Percentiles rank a stretch among this genome's conserved stretches.
Conservation (phyloP, 2,888 invertebrate genomes). For the Clitarchus hookeri region DNA sequence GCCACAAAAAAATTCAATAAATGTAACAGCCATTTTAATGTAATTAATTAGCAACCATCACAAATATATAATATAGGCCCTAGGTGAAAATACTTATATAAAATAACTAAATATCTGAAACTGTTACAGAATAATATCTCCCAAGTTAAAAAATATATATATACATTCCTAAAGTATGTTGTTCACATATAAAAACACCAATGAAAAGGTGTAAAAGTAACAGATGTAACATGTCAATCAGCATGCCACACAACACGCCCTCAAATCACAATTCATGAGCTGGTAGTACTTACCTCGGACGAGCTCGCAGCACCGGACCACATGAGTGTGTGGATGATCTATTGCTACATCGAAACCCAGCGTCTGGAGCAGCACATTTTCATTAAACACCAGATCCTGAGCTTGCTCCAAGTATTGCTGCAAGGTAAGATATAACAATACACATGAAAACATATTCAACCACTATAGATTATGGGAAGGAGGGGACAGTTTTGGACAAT, state of each 20-base stretch:
- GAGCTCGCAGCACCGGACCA: conserved; percentile 94
- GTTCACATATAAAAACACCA: background rate
- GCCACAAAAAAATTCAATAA: background rate
- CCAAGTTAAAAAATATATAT: no score
- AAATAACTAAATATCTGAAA: background rate
- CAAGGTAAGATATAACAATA: conserved; percentile 41
- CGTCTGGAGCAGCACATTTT: conserved; percentile 95
- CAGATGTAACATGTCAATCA: no score
- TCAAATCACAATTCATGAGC: background rate
- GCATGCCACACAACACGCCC: background rate
- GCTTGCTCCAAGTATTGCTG: conserved; percentile 73
- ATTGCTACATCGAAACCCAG: conserved; percentile 97
- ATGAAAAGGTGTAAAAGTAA: no score
- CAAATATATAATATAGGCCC: no score
- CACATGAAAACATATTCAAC: no score
- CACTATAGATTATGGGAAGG: no score
- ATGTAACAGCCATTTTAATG: no score
- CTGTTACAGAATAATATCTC: no score
- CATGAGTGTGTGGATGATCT: conserved; percentile 97
- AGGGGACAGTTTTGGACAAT: no score
- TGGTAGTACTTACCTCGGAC: conserved; percentile 76
- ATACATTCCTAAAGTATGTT: no score
- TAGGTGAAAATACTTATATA: no score
- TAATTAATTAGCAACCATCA: no score
- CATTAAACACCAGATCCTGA: conserved; percentile 94